Base-by-base conservation (phyloP, 2,888 invertebrate species). In the Epirrhoe alternata region DNA sequence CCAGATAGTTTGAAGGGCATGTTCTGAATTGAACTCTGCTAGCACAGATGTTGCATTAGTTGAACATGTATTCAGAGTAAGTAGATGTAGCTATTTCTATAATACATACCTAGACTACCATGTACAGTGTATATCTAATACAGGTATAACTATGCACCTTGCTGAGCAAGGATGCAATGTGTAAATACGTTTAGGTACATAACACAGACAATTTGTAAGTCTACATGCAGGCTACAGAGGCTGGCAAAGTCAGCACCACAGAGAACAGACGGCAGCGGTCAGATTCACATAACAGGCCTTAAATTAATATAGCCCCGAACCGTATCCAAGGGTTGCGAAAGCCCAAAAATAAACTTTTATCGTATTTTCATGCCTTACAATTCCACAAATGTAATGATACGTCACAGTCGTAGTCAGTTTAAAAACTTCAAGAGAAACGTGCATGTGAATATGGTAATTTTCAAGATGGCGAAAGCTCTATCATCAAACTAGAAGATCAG, bases 101-200 rank as follows among this genome's bases (percentile, higher is more conserved):
- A 3, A 24, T 24, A 24, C 24, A 24, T 24, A 24, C 24, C 24
- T 24, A 24, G 3, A 1, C 24, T 24, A 24, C 24, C 1, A 24
- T 24, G 3, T 24, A 24, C 24, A 24, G 24, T 24, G 45, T 59
- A 33, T 53, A 66, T 60, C 65, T 69, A 67, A 62, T 67, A 71
- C 62, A 64, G 58, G 5, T 45, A 42, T 42, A 38, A 38, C 56
- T 54, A 69, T 61, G 38, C 62, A 53, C 62, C 50, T 61, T 65
- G 59, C 63, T 61, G 57, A 63, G 55, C 66, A 71, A 42, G 71
- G 66, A 70, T 24, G n/a, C n/a, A n/a, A n/a, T n/a, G 24, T 24
- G 24, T 24, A 24, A 24, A 70, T 70, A 63, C 58, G 47, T 38
- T 52, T 53, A 49, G 61, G 66, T 70, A 70, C 66, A 70, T 68